Percentiles rank a stretch among this genome's conserved stretches.
These are phyloP conservation scores for Aphidius ervi DNA, from an alignment of 1,140 invertebrate genomes.

Conservation along the genomic window DNA sequence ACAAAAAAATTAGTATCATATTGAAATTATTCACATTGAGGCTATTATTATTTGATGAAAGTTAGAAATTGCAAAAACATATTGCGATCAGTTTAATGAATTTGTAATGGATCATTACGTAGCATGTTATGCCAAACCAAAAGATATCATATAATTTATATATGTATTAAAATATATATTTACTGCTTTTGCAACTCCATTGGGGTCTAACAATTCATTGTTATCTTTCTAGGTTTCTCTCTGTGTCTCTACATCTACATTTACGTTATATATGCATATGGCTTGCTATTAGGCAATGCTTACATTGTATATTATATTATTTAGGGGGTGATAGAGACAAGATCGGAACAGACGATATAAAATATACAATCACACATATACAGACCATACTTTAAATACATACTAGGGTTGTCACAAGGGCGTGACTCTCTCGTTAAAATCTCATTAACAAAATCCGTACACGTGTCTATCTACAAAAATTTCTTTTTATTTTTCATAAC, in stretches of 20 bases:
- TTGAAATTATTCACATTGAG: too few species aligned
- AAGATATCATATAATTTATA: conserved; percentile 2
- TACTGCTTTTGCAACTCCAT: conserved; percentile 1
- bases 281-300: not conserved
- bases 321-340: not conserved
- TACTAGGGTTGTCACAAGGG: conserved; percentile 17
- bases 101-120: conserved; percentile 20
- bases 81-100: conserved; percentile 3
- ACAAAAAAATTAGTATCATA: too few species aligned
- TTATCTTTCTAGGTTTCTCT: conserved; percentile 21
- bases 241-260: conserved; percentile 16
- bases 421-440: conserved; percentile 18
- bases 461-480: conserved; percentile 7
- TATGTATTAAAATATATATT: conserved; percentile 4
- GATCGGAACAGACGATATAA: not conserved
- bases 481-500: not conserved
- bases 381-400: not conserved
- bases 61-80: too few species aligned
- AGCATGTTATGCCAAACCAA: not conserved
- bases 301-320: not conserved
- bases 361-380: too few species aligned
- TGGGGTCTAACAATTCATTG: conserved; percentile 27
- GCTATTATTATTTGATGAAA: too few species aligned
- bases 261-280: not conserved
- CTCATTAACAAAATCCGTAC: conserved; percentile 18